phyloP scores from a whole-genome alignment of 2,113 vertebrate genomes.

The Eubucco bourcierii region DNA sequence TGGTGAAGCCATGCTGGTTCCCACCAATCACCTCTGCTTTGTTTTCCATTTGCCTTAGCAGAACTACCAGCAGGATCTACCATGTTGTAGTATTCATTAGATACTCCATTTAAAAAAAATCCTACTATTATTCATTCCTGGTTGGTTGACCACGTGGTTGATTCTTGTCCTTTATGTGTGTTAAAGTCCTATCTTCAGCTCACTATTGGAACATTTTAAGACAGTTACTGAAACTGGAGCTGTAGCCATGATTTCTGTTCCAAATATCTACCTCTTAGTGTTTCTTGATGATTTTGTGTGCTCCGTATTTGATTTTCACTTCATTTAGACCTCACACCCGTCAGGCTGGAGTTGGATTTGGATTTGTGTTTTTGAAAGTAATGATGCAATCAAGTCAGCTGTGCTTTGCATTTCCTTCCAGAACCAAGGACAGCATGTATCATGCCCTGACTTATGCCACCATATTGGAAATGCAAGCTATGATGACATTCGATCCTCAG shows the following conservation, averaged over 20 bases:
- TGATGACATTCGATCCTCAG: constrained; percentile 97
- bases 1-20: too few relatives aligned
- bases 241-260: not conserved
- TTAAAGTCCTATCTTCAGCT: not conserved
- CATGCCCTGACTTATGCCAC: constrained; percentile 95
- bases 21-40: too few relatives aligned
- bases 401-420: constrained; percentile 57
- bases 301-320: not conserved
- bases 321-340: not conserved
- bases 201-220: not conserved
- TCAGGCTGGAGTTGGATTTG: not conserved
- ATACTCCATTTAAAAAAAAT: not conserved
- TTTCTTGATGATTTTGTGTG: not conserved
- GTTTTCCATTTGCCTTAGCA: too few relatives aligned
- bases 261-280: not conserved
- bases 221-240: not conserved
- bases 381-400: not conserved
- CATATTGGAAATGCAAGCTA: constrained; percentile 97
- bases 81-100: not conserved
- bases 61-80: too few relatives aligned
- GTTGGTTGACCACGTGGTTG: not conserved
- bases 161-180: not conserved
- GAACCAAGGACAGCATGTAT: constrained; percentile 97
- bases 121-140: not conserved
- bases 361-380: not conserved